Conservation (phyloP, 37 sponge, comb jelly and placozoan genomes). For the Dysidea cf. avara region DNA sequence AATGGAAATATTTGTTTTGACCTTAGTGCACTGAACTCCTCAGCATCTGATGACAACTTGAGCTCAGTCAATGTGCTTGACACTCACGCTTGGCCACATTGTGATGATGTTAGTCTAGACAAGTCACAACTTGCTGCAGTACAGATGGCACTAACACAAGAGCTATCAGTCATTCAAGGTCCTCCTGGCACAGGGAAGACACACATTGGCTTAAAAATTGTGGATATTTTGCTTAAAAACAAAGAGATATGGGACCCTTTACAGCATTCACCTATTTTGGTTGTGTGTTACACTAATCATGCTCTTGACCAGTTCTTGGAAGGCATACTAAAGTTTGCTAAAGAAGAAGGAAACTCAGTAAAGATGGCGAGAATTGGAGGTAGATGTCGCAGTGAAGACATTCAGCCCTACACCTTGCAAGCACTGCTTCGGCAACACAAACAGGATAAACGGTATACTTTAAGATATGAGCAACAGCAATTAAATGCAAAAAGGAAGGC, state of each 20-base stretch:
- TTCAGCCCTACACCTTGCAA: too few relatives aligned
- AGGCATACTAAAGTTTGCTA: too few relatives aligned
- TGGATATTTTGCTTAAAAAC: constrained; percentile 60
- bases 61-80: constrained; percentile 11
- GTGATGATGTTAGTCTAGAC: constrained; percentile 66
- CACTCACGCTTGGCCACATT: constrained; percentile 45
- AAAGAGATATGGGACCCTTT: constrained; percentile 48
- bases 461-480: too few relatives aligned
- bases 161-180: constrained; percentile 80
- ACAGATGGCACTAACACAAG: constrained; percentile 65
- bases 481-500: too few relatives aligned
- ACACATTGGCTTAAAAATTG: constrained; percentile 80
- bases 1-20: background rate
- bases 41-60: background rate
- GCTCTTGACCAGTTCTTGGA: too few relatives aligned
- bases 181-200: too few relatives aligned
- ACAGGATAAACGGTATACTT: too few relatives aligned
- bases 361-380: constrained; percentile 87
- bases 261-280: constrained; percentile 69
- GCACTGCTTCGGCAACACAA: too few relatives aligned
- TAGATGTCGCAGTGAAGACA: constrained; percentile 68
- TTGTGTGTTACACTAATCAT: constrained; percentile 96
- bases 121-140: constrained; percentile 70
- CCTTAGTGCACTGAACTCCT: background rate
- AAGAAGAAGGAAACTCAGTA: constrained; percentile 11